These are phyloP conservation scores for Alethe castanea DNA, from an alignment of 2,113 vertebrate species.

Conservation along the genomic window DNA sequence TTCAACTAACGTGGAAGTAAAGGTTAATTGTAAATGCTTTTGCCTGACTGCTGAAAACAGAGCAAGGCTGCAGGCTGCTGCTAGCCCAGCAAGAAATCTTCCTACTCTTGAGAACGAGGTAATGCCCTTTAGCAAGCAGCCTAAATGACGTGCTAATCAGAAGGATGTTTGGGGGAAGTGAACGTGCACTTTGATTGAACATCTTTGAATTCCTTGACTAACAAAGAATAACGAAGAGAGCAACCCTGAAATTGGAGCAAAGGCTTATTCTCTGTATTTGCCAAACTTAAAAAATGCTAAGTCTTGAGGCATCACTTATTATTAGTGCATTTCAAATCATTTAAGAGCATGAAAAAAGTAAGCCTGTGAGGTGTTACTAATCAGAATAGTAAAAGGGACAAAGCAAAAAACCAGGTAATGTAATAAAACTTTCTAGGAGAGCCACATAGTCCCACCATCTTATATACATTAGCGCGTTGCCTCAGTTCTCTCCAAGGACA, in stretches of 20 bases:
- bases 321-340: constrained; percentile 3
- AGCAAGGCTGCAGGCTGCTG: constrained; percentile 70
- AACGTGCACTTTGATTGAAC: neutral
- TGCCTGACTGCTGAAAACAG: constrained; percentile 73
- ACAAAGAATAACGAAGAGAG: neutral
- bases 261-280: neutral
- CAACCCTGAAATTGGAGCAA: neutral
- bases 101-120: constrained; percentile 71
- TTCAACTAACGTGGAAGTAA: constrained; percentile 57
- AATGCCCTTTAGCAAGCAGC: constrained; percentile 57
- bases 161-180: neutral
- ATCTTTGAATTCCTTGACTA: neutral
- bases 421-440: neutral
- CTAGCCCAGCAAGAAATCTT: constrained; percentile 73
- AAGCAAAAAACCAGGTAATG: neutral
- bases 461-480: neutral
- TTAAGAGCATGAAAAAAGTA: neutral
- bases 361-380: neutral
- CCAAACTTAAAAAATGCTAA: neutral
- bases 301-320: neutral
- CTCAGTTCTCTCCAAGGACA: neutral
- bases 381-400: neutral
- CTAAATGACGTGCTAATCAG: constrained; percentile 60
- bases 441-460: neutral
- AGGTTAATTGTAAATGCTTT: constrained; percentile 68